Evolutionary conservation across 2,888 invertebrate species (phyloP).

Genomic region (Patella pellucida): DNA sequence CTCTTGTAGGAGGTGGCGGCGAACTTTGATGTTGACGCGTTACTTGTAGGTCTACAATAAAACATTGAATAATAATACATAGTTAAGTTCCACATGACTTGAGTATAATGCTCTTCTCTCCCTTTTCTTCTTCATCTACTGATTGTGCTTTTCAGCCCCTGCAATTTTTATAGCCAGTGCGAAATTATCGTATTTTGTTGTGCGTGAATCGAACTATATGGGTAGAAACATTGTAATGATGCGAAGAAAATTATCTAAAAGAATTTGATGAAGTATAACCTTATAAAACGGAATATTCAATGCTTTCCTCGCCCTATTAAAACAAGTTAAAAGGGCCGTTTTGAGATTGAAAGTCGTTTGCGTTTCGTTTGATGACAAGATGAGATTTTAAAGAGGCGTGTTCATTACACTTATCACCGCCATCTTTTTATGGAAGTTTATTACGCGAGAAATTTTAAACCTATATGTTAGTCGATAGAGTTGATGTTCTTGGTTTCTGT

Average conservation of each 20-base stretch:
- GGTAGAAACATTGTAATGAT: constrained; percentile 6
- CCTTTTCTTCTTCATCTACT: no score
- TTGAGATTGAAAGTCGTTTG: constrained; percentile 1
- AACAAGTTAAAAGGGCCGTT: background rate
- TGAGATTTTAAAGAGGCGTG: background rate
- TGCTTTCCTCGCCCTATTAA: constrained; percentile 1
- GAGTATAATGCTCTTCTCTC: background rate
- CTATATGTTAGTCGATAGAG: no score
- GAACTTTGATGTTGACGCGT: background rate
- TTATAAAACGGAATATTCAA: background rate
- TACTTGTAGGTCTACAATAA: background rate
- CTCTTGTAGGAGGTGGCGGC: background rate
- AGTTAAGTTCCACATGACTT: background rate
- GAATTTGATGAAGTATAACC: constrained; percentile 1
- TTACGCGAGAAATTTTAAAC: no score
- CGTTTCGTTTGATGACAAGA: background rate
- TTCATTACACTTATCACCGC: no score
- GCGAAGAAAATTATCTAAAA: constrained; percentile 1
- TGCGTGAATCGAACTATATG: constrained; percentile 7
- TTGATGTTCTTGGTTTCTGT: no score
- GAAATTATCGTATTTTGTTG: background rate
- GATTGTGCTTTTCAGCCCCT: no score
- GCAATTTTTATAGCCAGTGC: background rate
- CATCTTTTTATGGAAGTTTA: no score
- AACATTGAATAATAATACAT: background rate